phyloP scores from a whole-genome alignment of 23 tunicate genomes.

The Phallusia fumigata region DNA sequence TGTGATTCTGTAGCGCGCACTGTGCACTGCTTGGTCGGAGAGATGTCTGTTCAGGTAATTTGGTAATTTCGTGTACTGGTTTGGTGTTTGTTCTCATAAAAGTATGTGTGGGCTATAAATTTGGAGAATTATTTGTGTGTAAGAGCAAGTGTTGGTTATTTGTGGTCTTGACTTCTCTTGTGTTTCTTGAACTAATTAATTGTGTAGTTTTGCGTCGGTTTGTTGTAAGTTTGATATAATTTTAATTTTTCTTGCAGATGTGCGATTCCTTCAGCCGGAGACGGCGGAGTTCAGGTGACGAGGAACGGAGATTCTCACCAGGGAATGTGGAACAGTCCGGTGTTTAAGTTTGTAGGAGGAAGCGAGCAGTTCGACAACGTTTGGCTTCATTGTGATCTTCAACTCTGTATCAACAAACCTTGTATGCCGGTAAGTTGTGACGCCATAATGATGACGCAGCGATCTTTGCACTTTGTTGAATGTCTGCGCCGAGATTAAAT shows the following conservation, averaged over 20 bases:
- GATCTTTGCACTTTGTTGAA: not conserved
- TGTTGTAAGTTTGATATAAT: not conserved
- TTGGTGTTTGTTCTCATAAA: too few species aligned
- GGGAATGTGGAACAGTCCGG: conserved; percentile 79
- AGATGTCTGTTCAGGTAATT: too few species aligned
- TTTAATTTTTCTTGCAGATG: conserved; percentile 47
- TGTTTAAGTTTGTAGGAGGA: conserved; percentile 86
- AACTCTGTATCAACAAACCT: conserved; percentile 68
- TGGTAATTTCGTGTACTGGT: too few species aligned
- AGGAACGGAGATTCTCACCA: conserved; percentile 85
- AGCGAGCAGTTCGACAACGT: conserved; percentile 58
- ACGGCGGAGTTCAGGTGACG: conserved; percentile 57
- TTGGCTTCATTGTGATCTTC: conserved; percentile 94
- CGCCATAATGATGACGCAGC: not conserved
- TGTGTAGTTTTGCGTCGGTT: not conserved
- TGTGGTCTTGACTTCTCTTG: not conserved
- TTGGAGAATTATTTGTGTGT: too few species aligned
- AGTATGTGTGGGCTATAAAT: too few species aligned
- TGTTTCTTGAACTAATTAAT: too few species aligned
- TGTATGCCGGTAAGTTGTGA: conserved; percentile 72
- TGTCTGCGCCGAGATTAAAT: conserved; percentile 15
- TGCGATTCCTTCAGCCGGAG: conserved; percentile 45
- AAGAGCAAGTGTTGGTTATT: not conserved
- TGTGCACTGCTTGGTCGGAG: too few species aligned
- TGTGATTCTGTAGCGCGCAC: too few species aligned